phyloP scores from a whole-genome alignment of 2,113 vertebrate species.

The Smithornis capensis region DNA sequence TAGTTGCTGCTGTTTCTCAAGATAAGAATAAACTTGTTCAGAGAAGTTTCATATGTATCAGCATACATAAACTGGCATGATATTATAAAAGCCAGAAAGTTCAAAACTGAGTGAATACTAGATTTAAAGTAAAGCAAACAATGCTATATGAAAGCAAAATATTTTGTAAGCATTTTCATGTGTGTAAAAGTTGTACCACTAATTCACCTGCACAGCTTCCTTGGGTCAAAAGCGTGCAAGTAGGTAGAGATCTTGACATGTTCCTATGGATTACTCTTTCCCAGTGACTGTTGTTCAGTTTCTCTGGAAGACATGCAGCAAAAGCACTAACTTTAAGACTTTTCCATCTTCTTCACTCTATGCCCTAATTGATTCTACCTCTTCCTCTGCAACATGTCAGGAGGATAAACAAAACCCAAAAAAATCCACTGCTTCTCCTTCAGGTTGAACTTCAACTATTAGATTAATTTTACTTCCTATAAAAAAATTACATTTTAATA shows the following conservation, averaged over 20 bases:
- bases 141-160: not conserved
- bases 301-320: not conserved
- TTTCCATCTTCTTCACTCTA: not conserved
- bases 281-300: not conserved
- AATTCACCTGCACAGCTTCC: not conserved
- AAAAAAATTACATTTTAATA: not conserved
- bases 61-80: not conserved
- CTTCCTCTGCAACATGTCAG: not conserved
- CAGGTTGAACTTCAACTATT: not conserved
- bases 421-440: not conserved
- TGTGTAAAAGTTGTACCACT: not conserved
- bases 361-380: not conserved
- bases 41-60: slow-evolving; percentile 9
- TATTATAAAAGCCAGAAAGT: not conserved
- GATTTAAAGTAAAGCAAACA: not conserved
- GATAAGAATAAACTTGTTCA: slow-evolving; percentile 27
- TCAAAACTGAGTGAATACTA: not conserved
- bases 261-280: not conserved
- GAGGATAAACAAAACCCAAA: not conserved
- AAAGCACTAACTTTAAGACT: not conserved
- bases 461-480: not conserved
- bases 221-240: not conserved
- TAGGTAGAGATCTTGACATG: not conserved
- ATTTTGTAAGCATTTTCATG: not conserved
- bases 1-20: slow-evolving; percentile 23